Evolutionary conservation across 2,113 vertebrate genomes (phyloP).

Genomic region (Pristiophorus japonicus): DNA sequence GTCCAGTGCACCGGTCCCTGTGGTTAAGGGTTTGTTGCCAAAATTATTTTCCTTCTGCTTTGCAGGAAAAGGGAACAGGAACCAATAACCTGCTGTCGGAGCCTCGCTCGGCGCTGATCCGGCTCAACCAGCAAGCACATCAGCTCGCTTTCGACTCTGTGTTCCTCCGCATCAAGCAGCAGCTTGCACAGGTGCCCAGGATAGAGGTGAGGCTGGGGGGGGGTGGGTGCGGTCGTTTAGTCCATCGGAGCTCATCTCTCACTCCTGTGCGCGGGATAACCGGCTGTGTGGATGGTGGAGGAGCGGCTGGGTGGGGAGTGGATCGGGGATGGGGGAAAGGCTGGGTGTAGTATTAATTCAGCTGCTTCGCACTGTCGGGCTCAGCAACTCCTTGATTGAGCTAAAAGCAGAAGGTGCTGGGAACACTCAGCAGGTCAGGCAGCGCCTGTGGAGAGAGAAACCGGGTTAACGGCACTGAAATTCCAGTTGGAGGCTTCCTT

Average conservation of each 20-base stretch:
- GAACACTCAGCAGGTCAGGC: too few relatives aligned
- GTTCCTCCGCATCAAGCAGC: slow-evolving; percentile 91
- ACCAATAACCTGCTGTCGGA: slow-evolving; percentile 72
- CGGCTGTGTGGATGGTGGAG: neutral
- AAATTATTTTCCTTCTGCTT: neutral
- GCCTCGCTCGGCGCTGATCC: slow-evolving; percentile 61
- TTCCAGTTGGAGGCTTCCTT: too few relatives aligned
- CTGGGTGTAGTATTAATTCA: too few relatives aligned
- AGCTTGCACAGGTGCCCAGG: slow-evolving; percentile 75
- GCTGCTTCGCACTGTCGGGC: too few relatives aligned
- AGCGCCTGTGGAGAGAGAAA: too few relatives aligned
- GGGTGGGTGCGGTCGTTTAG: neutral
- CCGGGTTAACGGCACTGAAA: too few relatives aligned
- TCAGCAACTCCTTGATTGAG: neutral
- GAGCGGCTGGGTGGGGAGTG: neutral
- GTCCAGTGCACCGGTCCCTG: neutral
- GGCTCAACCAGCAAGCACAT: slow-evolving; percentile 88
- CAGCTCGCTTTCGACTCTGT: slow-evolving; percentile 94
- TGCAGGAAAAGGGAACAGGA: slow-evolving; percentile 82
- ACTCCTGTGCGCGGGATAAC: neutral
- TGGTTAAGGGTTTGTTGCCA: neutral
- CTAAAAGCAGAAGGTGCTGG: too few relatives aligned
- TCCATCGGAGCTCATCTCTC: neutral
- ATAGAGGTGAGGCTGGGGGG: slow-evolving; percentile 71
- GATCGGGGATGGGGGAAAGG: neutral